phyloP scores from a whole-genome alignment of 2,888 invertebrate genomes.

The Aphodius granarius region DNA sequence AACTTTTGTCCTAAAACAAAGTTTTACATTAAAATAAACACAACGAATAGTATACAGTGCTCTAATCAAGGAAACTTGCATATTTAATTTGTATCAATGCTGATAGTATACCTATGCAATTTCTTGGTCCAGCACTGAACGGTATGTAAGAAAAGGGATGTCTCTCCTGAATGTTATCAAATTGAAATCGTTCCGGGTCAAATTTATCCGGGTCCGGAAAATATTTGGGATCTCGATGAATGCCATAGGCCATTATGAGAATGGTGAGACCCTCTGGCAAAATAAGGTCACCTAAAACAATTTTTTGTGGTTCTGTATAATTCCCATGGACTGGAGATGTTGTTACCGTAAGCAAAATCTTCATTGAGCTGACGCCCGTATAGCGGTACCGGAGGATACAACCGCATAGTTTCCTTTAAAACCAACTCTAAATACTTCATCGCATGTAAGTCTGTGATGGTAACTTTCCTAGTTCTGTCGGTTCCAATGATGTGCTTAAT shows the following conservation, averaged over 20 bases:
- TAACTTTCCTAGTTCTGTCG: slow-evolving; percentile 32
- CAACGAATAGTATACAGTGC: neutral
- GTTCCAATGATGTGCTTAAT: slow-evolving; percentile 45
- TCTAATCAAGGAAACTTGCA: too few species aligned
- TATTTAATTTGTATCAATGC: too few species aligned
- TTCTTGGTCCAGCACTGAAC: slow-evolving; percentile 5
- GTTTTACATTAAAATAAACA: too few species aligned
- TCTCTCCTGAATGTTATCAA: neutral
- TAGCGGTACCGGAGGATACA: slow-evolving; percentile 44
- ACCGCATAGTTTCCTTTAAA: slow-evolving; percentile 44
- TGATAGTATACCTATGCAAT: neutral
- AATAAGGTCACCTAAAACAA: neutral
- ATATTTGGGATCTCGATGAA: neutral
- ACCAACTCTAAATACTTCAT: slow-evolving; percentile 47
- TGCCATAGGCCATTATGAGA: neutral
- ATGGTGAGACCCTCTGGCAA: neutral
- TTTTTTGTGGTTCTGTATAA: neutral
- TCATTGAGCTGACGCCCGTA: slow-evolving; percentile 25
- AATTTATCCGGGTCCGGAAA: neutral
- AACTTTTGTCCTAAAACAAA: slow-evolving; percentile 2
- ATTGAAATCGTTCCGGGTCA: neutral
- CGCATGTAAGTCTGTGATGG: slow-evolving; percentile 40
- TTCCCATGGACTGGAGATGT: too few species aligned
- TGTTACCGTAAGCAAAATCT: slow-evolving; percentile 4
- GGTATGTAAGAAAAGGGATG: neutral